Conservation (phyloP, 1,140 invertebrate genomes). For the Oreohelix idahoensis region DNA sequence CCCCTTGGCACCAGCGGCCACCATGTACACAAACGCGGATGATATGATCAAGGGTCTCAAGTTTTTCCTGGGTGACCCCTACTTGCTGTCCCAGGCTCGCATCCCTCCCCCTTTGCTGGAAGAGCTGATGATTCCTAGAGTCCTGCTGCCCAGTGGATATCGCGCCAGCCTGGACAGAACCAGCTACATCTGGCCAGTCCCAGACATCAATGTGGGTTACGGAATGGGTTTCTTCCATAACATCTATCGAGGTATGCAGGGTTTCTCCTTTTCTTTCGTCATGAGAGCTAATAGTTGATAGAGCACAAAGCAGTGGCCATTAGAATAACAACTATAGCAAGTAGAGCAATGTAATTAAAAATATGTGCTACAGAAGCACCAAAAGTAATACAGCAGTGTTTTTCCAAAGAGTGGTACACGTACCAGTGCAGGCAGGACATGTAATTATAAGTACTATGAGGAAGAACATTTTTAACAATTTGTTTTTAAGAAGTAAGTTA, state of each 20-base stretch:
- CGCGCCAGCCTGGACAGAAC: conserved; percentile 22
- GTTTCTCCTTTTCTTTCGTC: too few relatives aligned
- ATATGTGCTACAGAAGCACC: too few relatives aligned
- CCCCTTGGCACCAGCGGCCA: conserved; percentile 15
- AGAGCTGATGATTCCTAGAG: conserved; percentile 19
- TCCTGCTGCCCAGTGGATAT: conserved; percentile 1
- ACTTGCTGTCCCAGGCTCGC: background rate
- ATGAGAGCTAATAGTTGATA: too few relatives aligned
- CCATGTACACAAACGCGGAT: conserved; percentile 31
- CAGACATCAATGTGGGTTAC: conserved; percentile 29
- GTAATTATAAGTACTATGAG: too few relatives aligned
- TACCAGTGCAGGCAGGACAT: too few relatives aligned
- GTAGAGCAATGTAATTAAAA: too few relatives aligned
- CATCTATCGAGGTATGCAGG: conserved; percentile 20
- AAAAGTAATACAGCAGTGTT: too few relatives aligned
- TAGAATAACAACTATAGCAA: too few relatives aligned
- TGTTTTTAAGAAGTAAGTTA: too few relatives aligned
- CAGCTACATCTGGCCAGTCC: conserved; percentile 27
- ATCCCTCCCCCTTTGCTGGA: conserved; percentile 12
- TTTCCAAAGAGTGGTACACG: too few relatives aligned
- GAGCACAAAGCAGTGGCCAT: too few relatives aligned
- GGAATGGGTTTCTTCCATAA: conserved; percentile 33
- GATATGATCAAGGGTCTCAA: conserved; percentile 31
- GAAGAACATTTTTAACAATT: too few relatives aligned
- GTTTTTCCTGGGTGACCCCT: conserved; percentile 22